A percentile compares a stretch with the other conserved stretches of the same genome.
phyloP scores from a whole-genome alignment of 1,140 invertebrate species.

The Trachymyrmex cornetzi region DNA sequence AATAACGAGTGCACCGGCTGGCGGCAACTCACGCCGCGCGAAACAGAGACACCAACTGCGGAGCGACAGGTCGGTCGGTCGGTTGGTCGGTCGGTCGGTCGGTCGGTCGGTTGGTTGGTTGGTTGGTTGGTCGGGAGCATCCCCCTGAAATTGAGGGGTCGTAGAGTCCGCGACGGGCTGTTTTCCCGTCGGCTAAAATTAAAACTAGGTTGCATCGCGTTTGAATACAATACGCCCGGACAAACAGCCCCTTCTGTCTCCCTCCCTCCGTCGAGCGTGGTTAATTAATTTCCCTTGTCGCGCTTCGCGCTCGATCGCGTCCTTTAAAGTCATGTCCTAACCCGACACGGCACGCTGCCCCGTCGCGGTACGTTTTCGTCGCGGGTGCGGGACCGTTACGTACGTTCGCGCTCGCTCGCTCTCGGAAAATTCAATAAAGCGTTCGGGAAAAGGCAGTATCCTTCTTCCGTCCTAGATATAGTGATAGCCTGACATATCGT shows the following conservation, averaged over 20 bases:
- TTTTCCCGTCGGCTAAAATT: conserved; percentile 59
- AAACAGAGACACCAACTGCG: conserved; percentile 47
- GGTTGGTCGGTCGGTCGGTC: neutral
- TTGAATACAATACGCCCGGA: conserved; percentile 57
- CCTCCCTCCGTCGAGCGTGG: conserved; percentile 4
- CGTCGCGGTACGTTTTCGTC: conserved; percentile 49
- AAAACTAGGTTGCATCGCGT: conserved; percentile 55
- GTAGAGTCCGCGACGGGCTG: conserved; percentile 34
- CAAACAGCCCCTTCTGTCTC: conserved; percentile 26
- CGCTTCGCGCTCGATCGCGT: conserved; percentile 42
- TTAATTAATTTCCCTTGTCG: conserved; percentile 69
- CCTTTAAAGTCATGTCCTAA: conserved; percentile 48
- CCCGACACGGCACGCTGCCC: conserved; percentile 25
- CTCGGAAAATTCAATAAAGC: conserved; percentile 68
- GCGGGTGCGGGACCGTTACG: conserved; percentile 30
- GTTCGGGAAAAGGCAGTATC: conserved; percentile 60
- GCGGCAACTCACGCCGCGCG: conserved; percentile 4
- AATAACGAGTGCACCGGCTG: conserved; percentile 61
- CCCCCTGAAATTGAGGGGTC: conserved; percentile 48
- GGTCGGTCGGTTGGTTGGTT: neutral
- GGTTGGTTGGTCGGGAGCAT: neutral
- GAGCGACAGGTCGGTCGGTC: conserved; percentile 40
- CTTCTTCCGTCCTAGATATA: conserved; percentile 54
- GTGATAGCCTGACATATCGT: conserved; percentile 61
- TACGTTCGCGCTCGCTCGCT: conserved; percentile 32